Percentiles rank a stretch among this genome's conserved stretches.
These are phyloP conservation scores for Palythoa caribaeorum DNA, from an alignment of 92 coral and sea anemone genomes.

Conservation along the genomic window DNA sequence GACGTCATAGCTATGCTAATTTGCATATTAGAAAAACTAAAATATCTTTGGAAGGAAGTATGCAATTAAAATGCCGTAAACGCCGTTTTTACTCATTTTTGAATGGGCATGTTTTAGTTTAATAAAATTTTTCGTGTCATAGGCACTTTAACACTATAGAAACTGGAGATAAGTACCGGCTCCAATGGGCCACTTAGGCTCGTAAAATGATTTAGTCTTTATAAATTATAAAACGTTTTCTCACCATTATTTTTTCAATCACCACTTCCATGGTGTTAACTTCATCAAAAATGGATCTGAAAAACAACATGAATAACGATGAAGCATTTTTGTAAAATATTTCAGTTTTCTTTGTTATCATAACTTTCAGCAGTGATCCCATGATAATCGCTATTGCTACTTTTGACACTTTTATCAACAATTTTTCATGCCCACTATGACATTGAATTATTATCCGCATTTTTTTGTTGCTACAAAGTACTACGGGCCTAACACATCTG, in stretches of 20 bases:
- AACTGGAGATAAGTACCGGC: too few relatives aligned
- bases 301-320: not conserved
- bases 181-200: not conserved
- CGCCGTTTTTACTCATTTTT: too few relatives aligned
- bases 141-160: too few relatives aligned
- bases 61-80: too few relatives aligned
- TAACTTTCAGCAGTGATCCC: not conserved
- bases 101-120: too few relatives aligned
- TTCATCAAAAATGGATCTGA: conserved; percentile 94
- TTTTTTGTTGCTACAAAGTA: too few relatives aligned
- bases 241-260: conserved; percentile 93
- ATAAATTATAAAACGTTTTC: not conserved
- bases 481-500: too few relatives aligned
- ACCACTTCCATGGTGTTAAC: conserved; percentile 96
- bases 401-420: not conserved
- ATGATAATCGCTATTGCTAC: not conserved
- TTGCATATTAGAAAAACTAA: too few relatives aligned
- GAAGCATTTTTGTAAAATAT: not conserved
- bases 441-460: too few relatives aligned
- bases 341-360: not conserved
- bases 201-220: not conserved
- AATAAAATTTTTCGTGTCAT: too few relatives aligned
- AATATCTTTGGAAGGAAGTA: too few relatives aligned
- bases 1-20: too few relatives aligned
- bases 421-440: not conserved